A percentile compares a stretch with the other conserved stretches of the same genome.
Evolutionary conservation across 2,888 invertebrate genomes (phyloP).

Genomic region (Cheilosia pagana): DNA sequence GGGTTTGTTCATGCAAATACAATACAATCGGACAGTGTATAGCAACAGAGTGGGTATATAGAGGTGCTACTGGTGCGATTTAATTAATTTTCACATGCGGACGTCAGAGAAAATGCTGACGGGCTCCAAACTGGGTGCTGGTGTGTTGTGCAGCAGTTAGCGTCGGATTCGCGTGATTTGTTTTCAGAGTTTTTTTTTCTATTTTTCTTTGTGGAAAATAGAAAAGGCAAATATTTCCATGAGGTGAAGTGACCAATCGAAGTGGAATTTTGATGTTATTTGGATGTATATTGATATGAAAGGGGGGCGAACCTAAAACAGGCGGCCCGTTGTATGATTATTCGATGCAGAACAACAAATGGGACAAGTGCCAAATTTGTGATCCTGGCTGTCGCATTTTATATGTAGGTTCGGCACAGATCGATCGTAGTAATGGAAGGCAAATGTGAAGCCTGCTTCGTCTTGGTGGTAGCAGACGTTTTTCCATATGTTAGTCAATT

Average conservation of each 20-base stretch:
- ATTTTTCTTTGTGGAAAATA: constrained; percentile 7
- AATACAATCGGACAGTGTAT: constrained; percentile 48
- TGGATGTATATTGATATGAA: neutral
- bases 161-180: constrained; percentile 57
- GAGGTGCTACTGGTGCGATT: constrained; percentile 58
- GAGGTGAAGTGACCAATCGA: constrained; percentile 27
- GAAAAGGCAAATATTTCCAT: neutral
- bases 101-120: constrained; percentile 53
- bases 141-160: constrained; percentile 31
- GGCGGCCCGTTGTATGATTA: too few species aligned
- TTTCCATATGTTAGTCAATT: too few species aligned
- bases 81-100: constrained; percentile 73
- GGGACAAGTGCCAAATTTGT: too few species aligned
- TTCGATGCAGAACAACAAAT: too few species aligned
- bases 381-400: too few species aligned
- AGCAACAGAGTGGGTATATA: constrained; percentile 25
- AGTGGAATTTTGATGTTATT: constrained; percentile 17
- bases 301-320: too few species aligned
- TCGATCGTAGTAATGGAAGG: too few species aligned
- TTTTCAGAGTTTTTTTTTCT: constrained; percentile 12
- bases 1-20: constrained; percentile 60
- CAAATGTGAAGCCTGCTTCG: too few species aligned
- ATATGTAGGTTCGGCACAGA: too few species aligned
- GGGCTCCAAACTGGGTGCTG: constrained; percentile 23
- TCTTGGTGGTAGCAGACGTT: too few species aligned